Conservation (phyloP, 2,888 invertebrate species). For the Amphimallon solstitiale region DNA sequence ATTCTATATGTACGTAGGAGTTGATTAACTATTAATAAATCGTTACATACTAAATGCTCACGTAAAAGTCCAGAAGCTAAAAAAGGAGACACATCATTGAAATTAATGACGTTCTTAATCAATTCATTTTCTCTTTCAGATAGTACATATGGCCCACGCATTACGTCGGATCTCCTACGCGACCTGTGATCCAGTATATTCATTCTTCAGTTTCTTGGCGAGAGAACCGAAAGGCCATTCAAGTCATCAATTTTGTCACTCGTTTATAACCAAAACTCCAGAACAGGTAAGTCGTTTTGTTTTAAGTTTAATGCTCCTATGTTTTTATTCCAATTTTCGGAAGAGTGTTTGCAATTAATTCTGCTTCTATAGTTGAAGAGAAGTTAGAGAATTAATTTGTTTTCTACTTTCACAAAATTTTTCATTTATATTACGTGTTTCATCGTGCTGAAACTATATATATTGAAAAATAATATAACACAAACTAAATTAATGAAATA, state of each 20-base stretch:
- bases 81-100: constrained; percentile 10
- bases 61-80: constrained; percentile 5
- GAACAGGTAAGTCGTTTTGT: constrained; percentile 72
- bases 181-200: constrained; percentile 82
- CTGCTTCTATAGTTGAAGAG: no score
- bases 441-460: no score
- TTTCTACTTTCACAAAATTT: no score
- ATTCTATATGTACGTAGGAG: constrained; percentile 1
- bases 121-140: constrained; percentile 64
- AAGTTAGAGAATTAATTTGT: no score
- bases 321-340: no score
- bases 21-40: constrained; percentile 17
- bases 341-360: no score
- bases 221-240: constrained; percentile 75
- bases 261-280: constrained; percentile 79
- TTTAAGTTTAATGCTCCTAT: not conserved
- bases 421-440: no score
- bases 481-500: no score
- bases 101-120: constrained; percentile 23
- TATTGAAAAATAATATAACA: no score
- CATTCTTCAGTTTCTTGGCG: constrained; percentile 84
- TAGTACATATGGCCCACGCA: constrained; percentile 85
- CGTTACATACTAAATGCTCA: not conserved
- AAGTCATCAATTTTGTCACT: constrained; percentile 82
- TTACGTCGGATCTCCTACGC: constrained; percentile 86